Evolutionary conservation across 2,888 invertebrate genomes (phyloP), one percentile per base, ranked within the genome.

Genomic region (Thereva nobilitata): DNA sequence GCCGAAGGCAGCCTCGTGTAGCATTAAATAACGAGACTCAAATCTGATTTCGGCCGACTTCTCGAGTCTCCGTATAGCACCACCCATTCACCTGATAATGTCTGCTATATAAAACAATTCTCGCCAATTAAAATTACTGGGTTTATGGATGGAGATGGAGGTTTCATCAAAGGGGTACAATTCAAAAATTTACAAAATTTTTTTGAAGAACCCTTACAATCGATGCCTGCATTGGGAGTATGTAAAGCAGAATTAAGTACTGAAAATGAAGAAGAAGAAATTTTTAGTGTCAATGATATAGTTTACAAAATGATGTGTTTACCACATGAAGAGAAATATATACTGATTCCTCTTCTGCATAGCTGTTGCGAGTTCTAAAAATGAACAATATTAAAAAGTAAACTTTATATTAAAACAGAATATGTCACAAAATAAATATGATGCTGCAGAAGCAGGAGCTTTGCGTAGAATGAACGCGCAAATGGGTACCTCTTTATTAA

Each of bases 21-120:
- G n/a, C n/a, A n/a, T n/a, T n/a, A n/a, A n/a, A n/a, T n/a, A n/a
- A n/a, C n/a, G n/a, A n/a, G n/a, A n/a, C n/a, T n/a, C n/a, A n/a
- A n/a, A n/a, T n/a, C n/a, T n/a, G n/a, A n/a, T n/a, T n/a, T n/a
- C n/a, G n/a, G n/a, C n/a, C n/a, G n/a, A n/a, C n/a, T n/a, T n/a
- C n/a, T n/a, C n/a, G n/a, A n/a, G n/a, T n/a, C n/a, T n/a, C n/a
- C n/a, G n/a, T n/a, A n/a, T n/a, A n/a, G n/a, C n/a, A n/a, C n/a
- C n/a, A n/a, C n/a, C n/a, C n/a, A 6, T 23, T 45, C 34, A 44
- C 57, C 57, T 12, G 38, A 57, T 57, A 66, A 66, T 57, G 35
- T 38, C 41, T 66, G 57, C 44, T 59, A 37, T 37, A 59, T 47
- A n/a, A 42, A 59, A 47, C 45, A 10, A 5, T 59, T 45, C n/a